These are phyloP conservation scores for Achlya flavicornis DNA, from an alignment of 2,888 invertebrate genomes.

Conservation along the genomic window DNA sequence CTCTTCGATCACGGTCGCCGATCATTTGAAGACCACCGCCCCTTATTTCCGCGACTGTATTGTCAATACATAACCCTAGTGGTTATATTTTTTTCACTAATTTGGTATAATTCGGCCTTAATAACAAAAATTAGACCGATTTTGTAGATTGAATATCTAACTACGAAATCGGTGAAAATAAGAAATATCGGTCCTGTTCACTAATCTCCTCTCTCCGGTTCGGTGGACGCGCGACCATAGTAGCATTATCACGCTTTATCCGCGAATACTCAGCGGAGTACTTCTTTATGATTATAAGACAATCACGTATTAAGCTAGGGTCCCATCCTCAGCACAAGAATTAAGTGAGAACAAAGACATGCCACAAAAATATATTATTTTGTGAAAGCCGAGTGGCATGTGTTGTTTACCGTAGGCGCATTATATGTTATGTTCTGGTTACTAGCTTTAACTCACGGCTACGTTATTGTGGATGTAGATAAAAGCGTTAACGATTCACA, in stretches of 20 bases:
- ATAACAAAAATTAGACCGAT: too few species aligned
- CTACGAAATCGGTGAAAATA: too few species aligned
- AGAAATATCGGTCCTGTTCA: not conserved
- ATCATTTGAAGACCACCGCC: not conserved
- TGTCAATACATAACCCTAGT: too few species aligned
- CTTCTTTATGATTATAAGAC: not conserved
- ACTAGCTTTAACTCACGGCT: constrained; percentile 4
- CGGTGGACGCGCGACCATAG: constrained; percentile 1
- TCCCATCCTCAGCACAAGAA: not conserved
- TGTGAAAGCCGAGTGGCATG: not conserved
- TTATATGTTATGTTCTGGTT: too few species aligned
- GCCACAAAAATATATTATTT: not conserved
- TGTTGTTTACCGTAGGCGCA: too few species aligned
- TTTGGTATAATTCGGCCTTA: too few species aligned
- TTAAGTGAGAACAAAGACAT: not conserved
- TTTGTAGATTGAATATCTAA: too few species aligned
- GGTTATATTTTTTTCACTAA: too few species aligned
- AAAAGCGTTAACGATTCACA: too few species aligned
- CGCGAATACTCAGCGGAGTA: not conserved
- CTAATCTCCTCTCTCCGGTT: not conserved
- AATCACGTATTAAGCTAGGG: not conserved
- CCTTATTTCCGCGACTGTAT: not conserved
- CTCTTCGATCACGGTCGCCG: too few species aligned
- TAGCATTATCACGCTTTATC: not conserved
- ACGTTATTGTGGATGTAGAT: constrained; percentile 4